Base-by-base conservation (phyloP, 2,797 vertebrate genomes). In the Pseudopleuronectes americanus region DNA sequence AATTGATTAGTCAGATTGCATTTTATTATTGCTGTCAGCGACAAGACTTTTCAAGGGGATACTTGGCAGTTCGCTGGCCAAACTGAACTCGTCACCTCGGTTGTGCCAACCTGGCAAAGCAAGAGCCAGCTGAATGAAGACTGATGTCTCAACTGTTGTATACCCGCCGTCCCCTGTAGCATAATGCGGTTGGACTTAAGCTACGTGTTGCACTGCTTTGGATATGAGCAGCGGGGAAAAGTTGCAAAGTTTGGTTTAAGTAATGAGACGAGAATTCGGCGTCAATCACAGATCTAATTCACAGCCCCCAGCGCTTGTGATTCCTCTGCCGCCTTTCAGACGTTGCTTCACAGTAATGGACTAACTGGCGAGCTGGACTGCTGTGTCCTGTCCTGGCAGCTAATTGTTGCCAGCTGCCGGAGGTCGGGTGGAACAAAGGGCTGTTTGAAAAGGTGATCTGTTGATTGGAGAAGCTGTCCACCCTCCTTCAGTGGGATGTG, bases 401-500 rank as follows among this genome's bases (percentile, higher is more conserved):
- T 94, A 95, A 94, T 94, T 93, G 90, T 84, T 92, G 80, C 92
- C 94, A 95, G 93, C 94, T 95, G 94, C 88, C 24, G 54, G 64
- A 60, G 80, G 76, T 84, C 62, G 26, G 62, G 74, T 61, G 74
- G 84, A 93, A 95, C 94, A 95, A 94, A 94, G 90, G 74, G 77
- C 88, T 83, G 84, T 87, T 94, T 94, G 90, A 94, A 93, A 94
- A 93, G 88, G 87, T 93, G 93, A 94, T 92, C 87, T 90, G 91
- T 90, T 92, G 90, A 93, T 92, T 90, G 86, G 89, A 83, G 85
- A 83, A 88, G 71, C 84, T 86, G 84, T 86, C 90, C 91, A 76
- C 72, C 83, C 90, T 89, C 74, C 86, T 91, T 89, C 91, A 92
- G 91, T 84, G 85, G 88, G 92, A 93, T 79, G 88, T 89, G 92